phyloP scores from a whole-genome alignment of 2,888 invertebrate species.

The Sphaerophoria taeniata region DNA sequence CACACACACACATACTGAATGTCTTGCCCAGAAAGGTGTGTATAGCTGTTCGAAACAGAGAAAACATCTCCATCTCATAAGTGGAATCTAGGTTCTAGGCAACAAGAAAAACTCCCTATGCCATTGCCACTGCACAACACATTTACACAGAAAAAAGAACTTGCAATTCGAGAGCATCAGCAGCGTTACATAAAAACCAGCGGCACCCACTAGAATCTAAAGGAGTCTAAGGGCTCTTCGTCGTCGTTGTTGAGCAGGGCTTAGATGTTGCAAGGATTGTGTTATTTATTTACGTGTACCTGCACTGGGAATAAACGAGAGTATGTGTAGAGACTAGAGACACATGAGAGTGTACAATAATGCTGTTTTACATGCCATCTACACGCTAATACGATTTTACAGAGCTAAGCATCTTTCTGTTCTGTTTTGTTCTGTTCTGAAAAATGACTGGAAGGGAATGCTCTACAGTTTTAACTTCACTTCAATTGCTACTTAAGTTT shows the following conservation, averaged over 20 bases:
- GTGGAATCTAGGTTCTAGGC: slow-evolving; percentile 22
- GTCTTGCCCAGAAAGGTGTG: neutral
- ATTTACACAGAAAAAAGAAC: neutral
- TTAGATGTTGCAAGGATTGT: slow-evolving; percentile 45
- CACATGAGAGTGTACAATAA: slow-evolving; percentile 41
- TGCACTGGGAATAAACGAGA: slow-evolving; percentile 24
- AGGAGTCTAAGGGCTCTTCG: neutral
- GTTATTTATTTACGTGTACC: slow-evolving; percentile 65
- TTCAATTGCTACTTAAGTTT: slow-evolving; percentile 16
- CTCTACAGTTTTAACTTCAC: slow-evolving; percentile 8
- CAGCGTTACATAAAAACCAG: neutral
- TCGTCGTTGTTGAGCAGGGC: neutral
- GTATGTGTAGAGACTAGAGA: neutral
- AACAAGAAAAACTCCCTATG: slow-evolving; percentile 8
- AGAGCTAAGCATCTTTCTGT: slow-evolving; percentile 52
- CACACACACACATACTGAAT: slow-evolving; percentile 11
- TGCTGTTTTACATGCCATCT: slow-evolving; percentile 62
- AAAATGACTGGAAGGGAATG: slow-evolving; percentile 48
- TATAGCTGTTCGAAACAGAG: slow-evolving; percentile 58
- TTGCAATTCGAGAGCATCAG: slow-evolving; percentile 16
- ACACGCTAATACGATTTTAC: slow-evolving; percentile 69
- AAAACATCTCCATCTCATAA: slow-evolving; percentile 23
- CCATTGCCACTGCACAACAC: neutral
- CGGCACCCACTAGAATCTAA: neutral
- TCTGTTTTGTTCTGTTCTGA: slow-evolving; percentile 2